Evolutionary conservation across 2,888 invertebrate genomes (phyloP), one percentile per base, ranked within the genome.

Genomic region (Gisinianus flammeolus): DNA sequence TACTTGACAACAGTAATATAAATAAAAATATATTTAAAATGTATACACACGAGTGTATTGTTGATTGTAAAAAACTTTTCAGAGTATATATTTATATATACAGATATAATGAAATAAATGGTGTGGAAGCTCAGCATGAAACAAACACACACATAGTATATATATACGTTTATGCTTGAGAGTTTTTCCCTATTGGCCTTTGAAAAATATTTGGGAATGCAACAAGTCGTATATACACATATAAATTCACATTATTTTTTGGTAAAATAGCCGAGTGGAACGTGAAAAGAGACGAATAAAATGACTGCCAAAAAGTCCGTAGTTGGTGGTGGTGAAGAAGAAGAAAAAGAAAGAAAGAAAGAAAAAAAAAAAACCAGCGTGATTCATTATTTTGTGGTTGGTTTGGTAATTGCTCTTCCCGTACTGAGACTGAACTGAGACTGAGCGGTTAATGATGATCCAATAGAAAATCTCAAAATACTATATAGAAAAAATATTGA

Each of bases 381-480:
- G 66, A 74, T 74, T 74, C 73, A 74, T 74, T 74, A 74, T 74
- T 35, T 35, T 62, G 73, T 64, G 66, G 73, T 71, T 44, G 22
- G 30, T 35, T 30, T 64, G 44, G 64, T 74, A 74, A 74, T 74
- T 74, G 64, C 64, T 66, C 58, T 74, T 66, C 64, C 66, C 66
- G 73, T 62, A 64, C 24, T 31, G 56, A 58, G 26, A n/a, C n/a
- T n/a, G n/a, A n/a, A n/a, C n/a, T n/a, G n/a, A n/a, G n/a, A n/a
- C n/a, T n/a, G n/a, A 62, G 66, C 73, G 62, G 73, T 74, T 62
- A 74, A 74, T 74, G 64, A 74, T 74, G 64, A 74, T 44, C 73
- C 64, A 74, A 74, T 56, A 58, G 71, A 31, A 71, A 56, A 54
- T 71, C n/a, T n/a, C 22, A 16, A 71, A 71, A 71, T 71, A 56